Conservation (phyloP, 2,113 vertebrate species). For the Albula glossodonta region DNA sequence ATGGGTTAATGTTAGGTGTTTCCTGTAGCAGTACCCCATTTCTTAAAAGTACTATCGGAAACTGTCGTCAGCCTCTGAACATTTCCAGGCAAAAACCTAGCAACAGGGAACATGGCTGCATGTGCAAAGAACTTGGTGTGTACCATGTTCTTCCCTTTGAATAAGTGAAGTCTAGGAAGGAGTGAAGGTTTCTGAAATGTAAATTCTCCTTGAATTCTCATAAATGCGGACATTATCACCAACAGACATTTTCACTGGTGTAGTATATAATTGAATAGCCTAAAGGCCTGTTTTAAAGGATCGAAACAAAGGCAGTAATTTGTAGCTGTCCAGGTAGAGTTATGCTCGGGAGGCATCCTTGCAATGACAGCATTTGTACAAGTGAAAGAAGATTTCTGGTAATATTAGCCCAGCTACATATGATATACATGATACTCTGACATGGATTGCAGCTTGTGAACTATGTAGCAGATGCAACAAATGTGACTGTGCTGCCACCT, state of each 20-base stretch:
- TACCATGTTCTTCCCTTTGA: neutral
- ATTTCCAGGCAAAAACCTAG: neutral
- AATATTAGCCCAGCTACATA: no score
- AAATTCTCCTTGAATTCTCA: neutral
- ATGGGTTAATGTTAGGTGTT: neutral
- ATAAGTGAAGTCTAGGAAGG: neutral
- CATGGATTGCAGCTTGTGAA: no score
- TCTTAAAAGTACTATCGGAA: neutral
- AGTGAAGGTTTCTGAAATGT: neutral
- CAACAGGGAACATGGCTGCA: neutral
- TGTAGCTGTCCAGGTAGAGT: neutral
- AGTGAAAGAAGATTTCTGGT: neutral
- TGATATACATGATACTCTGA: no score
- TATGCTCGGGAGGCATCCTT: neutral
- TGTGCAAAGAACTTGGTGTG: neutral
- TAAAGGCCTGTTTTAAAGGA: neutral
- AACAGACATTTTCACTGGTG: neutral
- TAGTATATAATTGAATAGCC: neutral
- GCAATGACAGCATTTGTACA: neutral
- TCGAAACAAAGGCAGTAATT: neutral
- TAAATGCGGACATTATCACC: neutral
- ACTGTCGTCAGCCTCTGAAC: neutral
- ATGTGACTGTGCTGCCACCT: no score
- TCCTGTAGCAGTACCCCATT: neutral
- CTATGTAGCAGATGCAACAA: no score